Evolutionary conservation across 2,113 vertebrate species (phyloP), one percentile per base, ranked within the genome.

Genomic region (Podiceps cristatus): DNA sequence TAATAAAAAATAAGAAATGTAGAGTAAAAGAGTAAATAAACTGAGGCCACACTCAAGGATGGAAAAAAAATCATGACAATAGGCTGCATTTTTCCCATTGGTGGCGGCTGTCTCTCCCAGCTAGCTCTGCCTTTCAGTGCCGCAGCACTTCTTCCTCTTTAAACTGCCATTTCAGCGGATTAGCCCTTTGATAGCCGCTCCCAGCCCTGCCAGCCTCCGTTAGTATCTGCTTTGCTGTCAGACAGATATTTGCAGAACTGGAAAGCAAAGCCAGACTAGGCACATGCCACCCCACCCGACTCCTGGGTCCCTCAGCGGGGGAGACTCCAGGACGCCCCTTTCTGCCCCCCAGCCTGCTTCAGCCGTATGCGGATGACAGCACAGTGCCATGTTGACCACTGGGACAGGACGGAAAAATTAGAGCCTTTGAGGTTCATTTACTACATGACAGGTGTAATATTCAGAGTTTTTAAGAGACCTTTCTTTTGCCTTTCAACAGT

Each of bases 401-500:
- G 69, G 44, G 53, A 64, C 0, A 31, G 50, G 62, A 59, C 4
- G 33, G 79, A 86, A 92, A 75, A 73, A 75, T 5, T 2, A 40
- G 7, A 93, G 52, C 60, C 78, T 74, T 40, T 75, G 56, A 86
- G 78, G 88, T 62, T 53, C 47, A 50, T 80, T 93, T 72, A 55
- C 29, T 3, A 28, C 13, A 7, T 71, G 68, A 50, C 76, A 92
- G 42, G 64, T 66, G 53, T 68, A 58, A 94, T n/a, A 86, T 16
- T 60, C 89, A 64, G 80, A 84, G 69, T 10, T 4, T 2, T 68
- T 67, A 71, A 56, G 12, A 76, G 75, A 71, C 52, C 62, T 88
- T 96, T 90, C 87, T 81, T 73, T 9, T 50, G 79, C 83, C 91
- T 86, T 82, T 86, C 81, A 96, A 50, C 40, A 80, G 82, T 15